Percentiles rank a stretch among this genome's conserved stretches.
Evolutionary conservation across 2,113 vertebrate species (phyloP).

Genomic region (Triplophysa siluroides): DNA sequence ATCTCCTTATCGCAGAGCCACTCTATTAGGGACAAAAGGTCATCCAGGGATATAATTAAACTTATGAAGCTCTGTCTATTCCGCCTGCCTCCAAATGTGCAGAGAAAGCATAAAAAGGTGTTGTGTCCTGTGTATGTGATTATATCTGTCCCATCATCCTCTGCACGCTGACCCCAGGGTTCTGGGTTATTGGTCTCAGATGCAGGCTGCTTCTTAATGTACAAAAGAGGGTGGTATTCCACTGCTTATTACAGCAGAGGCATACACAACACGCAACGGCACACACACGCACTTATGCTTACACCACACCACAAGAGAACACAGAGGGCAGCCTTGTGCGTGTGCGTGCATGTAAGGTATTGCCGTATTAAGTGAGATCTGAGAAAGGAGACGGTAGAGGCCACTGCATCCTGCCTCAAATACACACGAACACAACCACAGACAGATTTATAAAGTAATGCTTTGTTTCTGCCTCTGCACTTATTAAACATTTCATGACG

Average conservation of each 20-base stretch:
- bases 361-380: background rate
- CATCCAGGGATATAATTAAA: conserved; percentile 81
- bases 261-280: conserved; percentile 42
- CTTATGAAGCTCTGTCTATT: conserved; percentile 73
- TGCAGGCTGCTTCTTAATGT: conserved; percentile 77
- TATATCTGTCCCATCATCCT: conserved; percentile 82
- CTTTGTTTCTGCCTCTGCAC: conserved; percentile 15
- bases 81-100: conserved; percentile 74
- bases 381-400: conserved; percentile 13
- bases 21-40: conserved; percentile 85
- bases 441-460: conserved; percentile 25
- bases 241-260: conserved; percentile 75
- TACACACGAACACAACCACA: conserved; percentile 15
- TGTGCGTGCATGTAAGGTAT: conserved; percentile 31
- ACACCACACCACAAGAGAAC: conserved; percentile 23
- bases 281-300: conserved; percentile 23
- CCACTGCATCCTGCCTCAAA: conserved; percentile 30
- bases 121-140: conserved; percentile 81
- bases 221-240: conserved; percentile 82
- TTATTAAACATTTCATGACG: conserved; percentile 15
- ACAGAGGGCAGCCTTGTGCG: conserved; percentile 26
- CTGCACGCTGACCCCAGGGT: conserved; percentile 75
- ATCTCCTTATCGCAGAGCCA: conserved; percentile 78
- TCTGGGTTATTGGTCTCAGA: conserved; percentile 82
- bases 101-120: conserved; percentile 79